Evolutionary conservation across 2,888 invertebrate genomes (phyloP).

Genomic region (Altica lythri): DNA sequence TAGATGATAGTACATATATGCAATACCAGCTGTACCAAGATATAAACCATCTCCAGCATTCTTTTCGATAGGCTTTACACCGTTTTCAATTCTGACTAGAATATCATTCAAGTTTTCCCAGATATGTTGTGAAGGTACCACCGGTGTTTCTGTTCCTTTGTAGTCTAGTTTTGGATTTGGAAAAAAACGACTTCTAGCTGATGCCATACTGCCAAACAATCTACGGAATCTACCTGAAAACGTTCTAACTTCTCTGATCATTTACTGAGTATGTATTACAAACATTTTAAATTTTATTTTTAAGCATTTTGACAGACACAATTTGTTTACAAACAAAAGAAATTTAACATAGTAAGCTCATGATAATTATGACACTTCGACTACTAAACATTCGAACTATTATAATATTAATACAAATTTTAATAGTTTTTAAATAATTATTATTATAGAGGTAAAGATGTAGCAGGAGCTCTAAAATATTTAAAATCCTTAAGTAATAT

Average conservation of each 20-base stretch:
- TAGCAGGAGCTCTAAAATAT: too few relatives aligned
- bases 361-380: too few relatives aligned
- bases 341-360: neutral
- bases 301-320: neutral
- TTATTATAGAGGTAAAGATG: too few relatives aligned
- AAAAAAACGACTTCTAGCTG: slow-evolving; percentile 37
- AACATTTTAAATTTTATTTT: neutral
- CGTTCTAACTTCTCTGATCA: slow-evolving; percentile 12
- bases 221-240: slow-evolving; percentile 22
- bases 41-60: slow-evolving; percentile 68
- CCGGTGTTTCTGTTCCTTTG: slow-evolving; percentile 24
- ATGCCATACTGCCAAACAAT: slow-evolving; percentile 24
- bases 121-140: slow-evolving; percentile 34
- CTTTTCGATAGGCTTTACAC: slow-evolving; percentile 47
- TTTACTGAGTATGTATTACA: slow-evolving; percentile 1
- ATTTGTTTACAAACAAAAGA: slow-evolving; percentile 20
- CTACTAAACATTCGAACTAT: too few relatives aligned
- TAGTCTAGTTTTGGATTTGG: slow-evolving; percentile 43
- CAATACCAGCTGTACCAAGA: slow-evolving; percentile 71
- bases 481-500: too few relatives aligned
- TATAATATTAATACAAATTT: too few relatives aligned
- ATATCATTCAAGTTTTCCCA: slow-evolving; percentile 35
- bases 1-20: slow-evolving; percentile 77
- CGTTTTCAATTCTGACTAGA: slow-evolving; percentile 45
- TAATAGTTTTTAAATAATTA: too few relatives aligned